Evolutionary conservation across 2,797 vertebrate species (phyloP), one percentile per base, ranked within the genome.

Genomic region (Spinibarbus caldwelli): DNA sequence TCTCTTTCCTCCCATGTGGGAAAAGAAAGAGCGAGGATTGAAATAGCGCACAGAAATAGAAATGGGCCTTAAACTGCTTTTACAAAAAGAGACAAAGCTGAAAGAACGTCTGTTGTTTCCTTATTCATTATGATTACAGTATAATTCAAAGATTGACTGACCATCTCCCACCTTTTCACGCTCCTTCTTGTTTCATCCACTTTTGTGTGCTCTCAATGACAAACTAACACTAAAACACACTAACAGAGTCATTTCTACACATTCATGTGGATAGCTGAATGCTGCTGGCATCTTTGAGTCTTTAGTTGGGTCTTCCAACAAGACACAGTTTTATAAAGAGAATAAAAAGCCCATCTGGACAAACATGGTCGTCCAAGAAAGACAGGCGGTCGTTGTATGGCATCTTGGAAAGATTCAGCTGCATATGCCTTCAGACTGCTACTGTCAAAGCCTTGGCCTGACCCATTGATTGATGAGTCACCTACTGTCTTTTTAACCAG

Each of bases 11-110:
- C 83, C 72, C 88, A 86, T 76, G 83, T 54, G 78, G 86, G 86
- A 87, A 92, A 86, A 72, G 86, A 91, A 88, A 79, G 64, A 86
- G 84, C 82, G 91, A 66, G 59, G 85, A 85, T 89, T 90, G 88
- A 91, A 89, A 47, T 87, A 62, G 83, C 86, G 3, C 52, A 26
- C 31, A 45, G 62, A 34, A 34, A 43, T 31, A 83, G 47, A 80
- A 71, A 67, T 49, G 15, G 31, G 36, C 45, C 64, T 78, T 84
- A 78, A 84, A 78, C 47, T 84, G 83, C 82, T 84, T 84, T 84
- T 78, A 66, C 43, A 7, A 31, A 78, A 78, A 68, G 62, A 47
- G 36, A 78, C 75, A 70, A 84, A 78, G 26, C 75, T 12, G 6
- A 57, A 70, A 84, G 66, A 9, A 62, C 21, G 34, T 79, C 82